Evolutionary conservation across 2,797 vertebrate species (phyloP), one percentile per base, ranked within the genome.

Genomic region (Enteromius mattozi): DNA sequence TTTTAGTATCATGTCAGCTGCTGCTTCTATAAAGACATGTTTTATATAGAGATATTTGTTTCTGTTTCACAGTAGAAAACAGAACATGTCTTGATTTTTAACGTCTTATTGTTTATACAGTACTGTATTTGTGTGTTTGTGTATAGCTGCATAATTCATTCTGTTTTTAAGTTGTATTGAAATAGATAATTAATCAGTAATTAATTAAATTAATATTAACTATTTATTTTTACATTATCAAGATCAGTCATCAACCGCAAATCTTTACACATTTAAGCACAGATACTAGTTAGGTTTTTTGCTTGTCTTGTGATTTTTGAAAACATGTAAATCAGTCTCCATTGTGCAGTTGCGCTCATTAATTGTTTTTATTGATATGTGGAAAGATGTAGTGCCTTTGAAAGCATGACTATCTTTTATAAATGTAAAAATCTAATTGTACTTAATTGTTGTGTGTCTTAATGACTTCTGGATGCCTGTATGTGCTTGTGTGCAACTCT

Each of bases 341-440:
- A 61, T 63, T 33, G 61, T 65, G 61, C 61, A 3, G 27, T 33
- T 37, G 74, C 16, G 51, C 30, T 40, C 6, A 56, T 24, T 76
- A 8, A 37, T 76, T 24, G 33, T 76, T 59, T 71, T 45, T 27
- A 65, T 7, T 71, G 19, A n/a, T 59, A n/a, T 65, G 16, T 27
- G 2, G 27, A 65, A 78, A 61, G 37, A 78, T 59, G 59, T 82
- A 68, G 68, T 59, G 54, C 35, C 54, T 61, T n/a, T 71, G 35
- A n/a, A 79, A 14, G 54, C 75, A 79, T 82, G 80, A 42, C 27
- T 68, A 69, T 49, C 47, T 68, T 80, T 82, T 42, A 81, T 81
- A 81, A 81, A 81, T 7, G 4, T 33, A 4, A n/a, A 24, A n/a
- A 56, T 54, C 42, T 24, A 82, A 71, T 74, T 70, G 35, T 63